phyloP scores from a whole-genome alignment of 2,888 invertebrate genomes.

The Encarsia formosa region DNA sequence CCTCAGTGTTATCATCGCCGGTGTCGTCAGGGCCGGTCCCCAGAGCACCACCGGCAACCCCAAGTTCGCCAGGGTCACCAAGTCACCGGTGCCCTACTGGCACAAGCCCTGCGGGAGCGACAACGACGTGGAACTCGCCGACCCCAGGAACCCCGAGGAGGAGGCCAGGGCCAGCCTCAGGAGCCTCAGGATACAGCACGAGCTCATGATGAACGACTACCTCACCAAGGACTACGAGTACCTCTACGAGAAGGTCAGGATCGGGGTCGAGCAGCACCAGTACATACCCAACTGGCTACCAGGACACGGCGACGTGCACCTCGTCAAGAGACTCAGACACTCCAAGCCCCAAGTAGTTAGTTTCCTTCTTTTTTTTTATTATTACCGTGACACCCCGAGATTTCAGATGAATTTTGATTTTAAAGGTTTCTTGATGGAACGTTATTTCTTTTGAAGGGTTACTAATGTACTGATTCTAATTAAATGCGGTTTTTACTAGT shows the following conservation, averaged over 20 bases:
- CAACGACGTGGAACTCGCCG: conserved; percentile 27
- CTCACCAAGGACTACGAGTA: conserved; percentile 45
- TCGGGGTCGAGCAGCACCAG: conserved; percentile 44
- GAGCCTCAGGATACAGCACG: conserved; percentile 41
- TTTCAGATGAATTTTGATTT: too few relatives aligned
- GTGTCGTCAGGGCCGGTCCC: conserved; percentile 9
- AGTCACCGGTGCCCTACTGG: conserved; percentile 39
- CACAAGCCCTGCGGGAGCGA: conserved; percentile 43
- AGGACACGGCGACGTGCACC: conserved; percentile 40
- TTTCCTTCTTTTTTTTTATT: too few relatives aligned
- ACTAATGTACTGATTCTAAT: too few relatives aligned
- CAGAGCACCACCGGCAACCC: conserved; percentile 27
- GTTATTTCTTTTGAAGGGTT: too few relatives aligned
- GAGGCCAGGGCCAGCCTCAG: conserved; percentile 34
- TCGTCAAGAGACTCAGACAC: conserved; percentile 31
- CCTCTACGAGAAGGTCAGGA: conserved; percentile 44
- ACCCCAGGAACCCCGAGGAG: conserved; percentile 29
- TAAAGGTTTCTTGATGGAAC: too few relatives aligned
- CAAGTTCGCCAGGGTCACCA: conserved; percentile 13
- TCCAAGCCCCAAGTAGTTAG: conserved; percentile 18
- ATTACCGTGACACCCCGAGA: too few relatives aligned
- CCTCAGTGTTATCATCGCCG: background rate
- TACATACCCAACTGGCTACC: conserved; percentile 51
- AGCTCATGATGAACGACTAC: conserved; percentile 42
- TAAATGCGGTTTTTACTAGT: too few relatives aligned